Conservation (phyloP, 2,797 vertebrate genomes). For the Spheniscus humboldti region DNA sequence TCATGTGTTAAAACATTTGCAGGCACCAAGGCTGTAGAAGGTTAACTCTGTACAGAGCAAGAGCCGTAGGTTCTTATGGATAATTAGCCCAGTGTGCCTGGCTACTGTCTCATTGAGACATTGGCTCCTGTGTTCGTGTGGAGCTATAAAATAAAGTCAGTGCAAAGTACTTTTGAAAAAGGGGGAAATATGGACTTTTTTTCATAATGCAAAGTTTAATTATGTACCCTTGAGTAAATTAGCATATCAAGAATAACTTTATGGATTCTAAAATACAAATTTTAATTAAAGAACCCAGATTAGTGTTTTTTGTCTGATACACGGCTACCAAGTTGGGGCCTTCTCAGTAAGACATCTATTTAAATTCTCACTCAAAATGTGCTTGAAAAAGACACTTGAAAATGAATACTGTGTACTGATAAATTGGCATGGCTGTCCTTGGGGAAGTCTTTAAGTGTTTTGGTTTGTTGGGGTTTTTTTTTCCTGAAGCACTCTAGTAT, state of each 20-base stretch:
- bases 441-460: neutral
- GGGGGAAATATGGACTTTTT: neutral
- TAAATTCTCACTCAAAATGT: neutral
- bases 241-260: neutral
- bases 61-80: rapidly evolving
- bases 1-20: neutral
- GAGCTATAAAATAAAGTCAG: neutral
- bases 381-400: neutral
- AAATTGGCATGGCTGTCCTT: neutral
- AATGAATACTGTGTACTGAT: neutral
- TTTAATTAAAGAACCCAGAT: neutral
- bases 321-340: neutral
- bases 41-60: neutral
- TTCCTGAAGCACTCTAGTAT: neutral
- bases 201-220: neutral
- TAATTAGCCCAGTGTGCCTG: neutral
- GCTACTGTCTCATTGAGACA: neutral
- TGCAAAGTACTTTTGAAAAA: neutral
- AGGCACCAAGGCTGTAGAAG: neutral
- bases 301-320: neutral
- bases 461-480: neutral
- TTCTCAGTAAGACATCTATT: neutral
- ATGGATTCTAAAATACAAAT: neutral
- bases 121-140: neutral
- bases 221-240: neutral